A percentile compares a stretch with the other conserved stretches of the same genome.
These are phyloP conservation scores for Aradophagus sp. DNA, from an alignment of 1,140 invertebrate species.

Conservation along the genomic window DNA sequence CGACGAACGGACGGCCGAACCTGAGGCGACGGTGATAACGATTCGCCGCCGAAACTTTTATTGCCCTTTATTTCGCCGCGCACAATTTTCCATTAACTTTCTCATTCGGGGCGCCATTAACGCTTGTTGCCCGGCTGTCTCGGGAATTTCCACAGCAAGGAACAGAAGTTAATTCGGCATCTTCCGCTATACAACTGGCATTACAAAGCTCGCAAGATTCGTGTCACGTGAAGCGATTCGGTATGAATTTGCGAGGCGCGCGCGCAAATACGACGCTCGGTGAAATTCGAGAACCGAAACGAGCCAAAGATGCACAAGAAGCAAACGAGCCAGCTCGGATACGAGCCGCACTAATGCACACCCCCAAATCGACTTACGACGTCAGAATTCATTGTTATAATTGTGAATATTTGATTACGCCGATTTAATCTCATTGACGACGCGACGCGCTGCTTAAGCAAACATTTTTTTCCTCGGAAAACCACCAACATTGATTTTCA, in stretches of 20 bases:
- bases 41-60: too few species aligned
- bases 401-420: slow-evolving; percentile 28
- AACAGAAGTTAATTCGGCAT: slow-evolving; percentile 60
- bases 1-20: too few species aligned
- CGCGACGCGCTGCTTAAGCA: not conserved
- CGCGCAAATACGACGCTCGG: slow-evolving; percentile 39
- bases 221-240: slow-evolving; percentile 56
- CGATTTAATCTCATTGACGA: slow-evolving; percentile 7
- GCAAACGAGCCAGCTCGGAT: slow-evolving; percentile 28
- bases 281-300: slow-evolving; percentile 45
- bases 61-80: too few species aligned
- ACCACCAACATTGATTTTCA: too few species aligned
- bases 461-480: not conserved
- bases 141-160: slow-evolving; percentile 52
- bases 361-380: slow-evolving; percentile 26
- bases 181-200: slow-evolving; percentile 55
- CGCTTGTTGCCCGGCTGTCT: slow-evolving; percentile 54
- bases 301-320: slow-evolving; percentile 39
- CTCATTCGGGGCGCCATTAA: slow-evolving; percentile 55
- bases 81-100: slow-evolving; percentile 59
- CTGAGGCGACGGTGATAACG: too few species aligned
- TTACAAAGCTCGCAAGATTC: slow-evolving; percentile 55
- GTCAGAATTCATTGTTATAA: slow-evolving; percentile 31
- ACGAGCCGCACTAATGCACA: slow-evolving; percentile 7
- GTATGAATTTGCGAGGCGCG: slow-evolving; percentile 53